Evolutionary conservation across 2,797 vertebrate genomes (phyloP).

Genomic region (Chiloscyllium punctatum): DNA sequence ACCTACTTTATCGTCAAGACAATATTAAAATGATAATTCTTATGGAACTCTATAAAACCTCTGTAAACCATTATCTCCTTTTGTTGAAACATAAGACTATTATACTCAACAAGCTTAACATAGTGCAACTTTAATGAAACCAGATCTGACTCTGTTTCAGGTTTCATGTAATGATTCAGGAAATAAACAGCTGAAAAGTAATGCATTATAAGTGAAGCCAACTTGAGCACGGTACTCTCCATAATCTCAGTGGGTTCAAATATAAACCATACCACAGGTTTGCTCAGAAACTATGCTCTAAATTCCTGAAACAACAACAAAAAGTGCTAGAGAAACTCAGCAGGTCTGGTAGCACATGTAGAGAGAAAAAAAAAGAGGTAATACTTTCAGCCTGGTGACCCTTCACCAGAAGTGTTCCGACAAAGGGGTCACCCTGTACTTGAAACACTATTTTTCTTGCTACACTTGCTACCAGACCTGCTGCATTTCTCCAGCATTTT

Average conservation of each 20-base stretch:
- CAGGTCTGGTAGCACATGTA: no score
- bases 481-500: no score
- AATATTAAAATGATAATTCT: background rate
- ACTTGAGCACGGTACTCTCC: slow-evolving; percentile 11
- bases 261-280: slow-evolving; percentile 39
- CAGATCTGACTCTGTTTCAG: slow-evolving; percentile 25
- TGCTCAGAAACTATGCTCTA: slow-evolving; percentile 33
- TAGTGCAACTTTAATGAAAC: background rate
- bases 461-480: no score
- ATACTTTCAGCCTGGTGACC: no score
- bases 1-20: background rate
- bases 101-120: background rate
- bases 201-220: slow-evolving; percentile 43
- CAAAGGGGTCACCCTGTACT: no score
- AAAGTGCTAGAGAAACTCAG: no score
- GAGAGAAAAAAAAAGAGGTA: no score
- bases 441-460: no score
- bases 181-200: slow-evolving; percentile 36
- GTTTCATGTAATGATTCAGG: slow-evolving; percentile 42
- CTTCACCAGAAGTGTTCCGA: no score
- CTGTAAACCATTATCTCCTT: background rate
- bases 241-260: slow-evolving; percentile 30
- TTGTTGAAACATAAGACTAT: background rate
- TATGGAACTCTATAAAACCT: background rate
- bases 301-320: slow-evolving; percentile 17